Conservation (phyloP, 2,113 vertebrate species). For the Leptocoma aspasia region DNA sequence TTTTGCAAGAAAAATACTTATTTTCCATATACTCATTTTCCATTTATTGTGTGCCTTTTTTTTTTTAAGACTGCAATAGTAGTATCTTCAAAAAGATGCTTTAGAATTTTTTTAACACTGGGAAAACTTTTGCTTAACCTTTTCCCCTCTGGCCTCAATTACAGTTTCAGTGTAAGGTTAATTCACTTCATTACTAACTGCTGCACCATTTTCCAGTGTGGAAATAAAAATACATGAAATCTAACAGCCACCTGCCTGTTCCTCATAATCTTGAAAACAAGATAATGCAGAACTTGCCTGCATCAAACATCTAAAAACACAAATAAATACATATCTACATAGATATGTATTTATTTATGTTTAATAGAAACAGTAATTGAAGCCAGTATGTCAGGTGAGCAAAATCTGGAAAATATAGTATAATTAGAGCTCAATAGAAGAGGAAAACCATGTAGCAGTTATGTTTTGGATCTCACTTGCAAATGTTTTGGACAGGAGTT, state of each 20-base stretch:
- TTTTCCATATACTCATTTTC: neutral
- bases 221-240: neutral
- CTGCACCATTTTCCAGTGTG: neutral
- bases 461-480: neutral
- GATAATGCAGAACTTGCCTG: neutral
- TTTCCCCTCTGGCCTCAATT: neutral
- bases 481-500: neutral
- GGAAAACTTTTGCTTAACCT: neutral
- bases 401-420: neutral
- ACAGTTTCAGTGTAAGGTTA: neutral
- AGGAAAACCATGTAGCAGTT: neutral
- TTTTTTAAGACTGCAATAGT: neutral
- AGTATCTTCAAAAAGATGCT: neutral
- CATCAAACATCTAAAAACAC: neutral
- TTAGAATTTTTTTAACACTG: neutral
- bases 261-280: neutral
- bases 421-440: neutral
- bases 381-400: neutral
- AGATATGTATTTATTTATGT: no score
- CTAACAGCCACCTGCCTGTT: neutral
- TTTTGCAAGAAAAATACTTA: neutral
- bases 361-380: neutral
- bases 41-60: neutral
- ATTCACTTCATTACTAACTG: neutral
- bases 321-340: neutral